phyloP scores from a whole-genome alignment of 2,797 vertebrate species.

The Danio tinwini region DNA sequence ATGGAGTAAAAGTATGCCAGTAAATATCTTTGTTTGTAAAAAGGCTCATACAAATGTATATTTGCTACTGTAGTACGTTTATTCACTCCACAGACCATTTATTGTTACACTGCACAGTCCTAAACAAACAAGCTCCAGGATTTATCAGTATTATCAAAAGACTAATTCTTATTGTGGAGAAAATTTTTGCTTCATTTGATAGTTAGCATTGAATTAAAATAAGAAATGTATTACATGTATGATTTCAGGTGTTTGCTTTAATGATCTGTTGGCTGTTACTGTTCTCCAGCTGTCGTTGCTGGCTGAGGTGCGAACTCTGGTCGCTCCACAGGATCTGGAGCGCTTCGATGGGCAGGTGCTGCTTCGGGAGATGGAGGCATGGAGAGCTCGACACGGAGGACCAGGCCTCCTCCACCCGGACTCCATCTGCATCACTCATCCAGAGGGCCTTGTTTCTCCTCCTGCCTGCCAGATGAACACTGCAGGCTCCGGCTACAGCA shows the following conservation, averaged over 20 bases:
- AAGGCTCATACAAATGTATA: no score
- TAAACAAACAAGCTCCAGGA: no score
- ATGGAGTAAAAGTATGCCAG: no score
- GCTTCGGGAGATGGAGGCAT: slow-evolving; percentile 86
- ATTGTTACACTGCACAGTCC: no score
- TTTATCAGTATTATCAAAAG: no score
- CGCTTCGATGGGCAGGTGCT: slow-evolving; percentile 89
- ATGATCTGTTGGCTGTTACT: slow-evolving; percentile 24
- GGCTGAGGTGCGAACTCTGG: slow-evolving; percentile 86
- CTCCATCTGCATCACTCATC: slow-evolving; percentile 75
- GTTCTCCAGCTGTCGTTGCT: slow-evolving; percentile 87
- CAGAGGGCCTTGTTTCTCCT: slow-evolving; percentile 75
- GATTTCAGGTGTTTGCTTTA: slow-evolving; percentile 14
- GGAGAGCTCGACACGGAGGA: slow-evolving; percentile 83
- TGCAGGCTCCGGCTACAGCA: slow-evolving; percentile 77
- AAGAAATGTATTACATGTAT: neutral
- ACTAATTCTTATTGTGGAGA: no score
- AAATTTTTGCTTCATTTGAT: neutral
- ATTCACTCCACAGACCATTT: no score
- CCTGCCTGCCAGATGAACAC: slow-evolving; percentile 78
- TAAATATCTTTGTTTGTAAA: no score
- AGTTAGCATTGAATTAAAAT: neutral
- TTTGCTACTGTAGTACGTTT: no score
- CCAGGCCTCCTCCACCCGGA: slow-evolving; percentile 72
- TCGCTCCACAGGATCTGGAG: slow-evolving; percentile 87